These are phyloP conservation scores for Smutsia temminckii DNA, from an alignment of 2,797 vertebrate species.

Conservation along the genomic window DNA sequence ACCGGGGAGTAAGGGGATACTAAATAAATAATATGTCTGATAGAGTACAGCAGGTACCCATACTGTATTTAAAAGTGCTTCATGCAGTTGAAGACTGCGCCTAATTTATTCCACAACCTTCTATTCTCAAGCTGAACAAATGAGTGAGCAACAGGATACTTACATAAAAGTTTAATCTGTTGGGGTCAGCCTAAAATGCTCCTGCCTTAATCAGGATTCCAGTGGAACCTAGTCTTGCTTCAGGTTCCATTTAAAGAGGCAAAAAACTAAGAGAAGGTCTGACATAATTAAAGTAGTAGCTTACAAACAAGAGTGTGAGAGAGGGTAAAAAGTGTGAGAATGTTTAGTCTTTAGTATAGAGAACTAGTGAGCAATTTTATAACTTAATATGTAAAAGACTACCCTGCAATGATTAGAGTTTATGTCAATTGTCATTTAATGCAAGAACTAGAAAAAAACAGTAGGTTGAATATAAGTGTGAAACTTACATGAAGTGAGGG, in stretches of 20 bases:
- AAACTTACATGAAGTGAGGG: not conserved
- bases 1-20: not conserved
- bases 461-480: not conserved
- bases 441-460: not conserved
- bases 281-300: not conserved
- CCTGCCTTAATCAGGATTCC: not conserved
- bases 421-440: not conserved
- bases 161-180: not conserved
- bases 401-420: not conserved
- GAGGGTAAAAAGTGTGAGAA: not conserved
- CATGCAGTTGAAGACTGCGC: not conserved
- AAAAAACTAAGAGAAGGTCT: not conserved
- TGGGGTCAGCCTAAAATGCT: not conserved
- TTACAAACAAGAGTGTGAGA: not conserved
- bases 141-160: not conserved
- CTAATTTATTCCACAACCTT: conserved; percentile 27
- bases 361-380: not conserved
- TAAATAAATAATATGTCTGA: conserved; percentile 9
- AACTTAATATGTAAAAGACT: not conserved
- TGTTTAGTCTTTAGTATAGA: not conserved
- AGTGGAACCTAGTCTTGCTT: not conserved
- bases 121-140: not conserved
- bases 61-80: not conserved
- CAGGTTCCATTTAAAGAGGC: not conserved
- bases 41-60: conserved; percentile 34